Base-by-base conservation (phyloP, 2,113 vertebrate species). In the Micromys minutus region DNA sequence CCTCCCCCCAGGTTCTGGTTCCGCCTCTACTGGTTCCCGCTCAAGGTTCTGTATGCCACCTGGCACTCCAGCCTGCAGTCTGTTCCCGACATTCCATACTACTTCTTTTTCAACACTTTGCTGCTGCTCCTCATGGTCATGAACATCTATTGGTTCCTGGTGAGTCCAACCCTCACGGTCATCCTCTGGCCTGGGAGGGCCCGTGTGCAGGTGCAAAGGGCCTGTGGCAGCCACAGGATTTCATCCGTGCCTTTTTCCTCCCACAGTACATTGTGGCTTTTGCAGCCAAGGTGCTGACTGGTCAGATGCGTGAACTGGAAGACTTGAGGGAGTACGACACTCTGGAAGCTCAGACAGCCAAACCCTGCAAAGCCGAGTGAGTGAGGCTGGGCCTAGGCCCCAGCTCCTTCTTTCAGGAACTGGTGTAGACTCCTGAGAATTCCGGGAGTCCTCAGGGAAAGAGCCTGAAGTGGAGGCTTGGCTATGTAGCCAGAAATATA, bases 81-180 rank as follows among this genome's bases (percentile, higher is more conserved):
- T 0, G 99, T 99, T 45, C 99, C 99, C 0, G 98, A 98, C 93
- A 99, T 99, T 96, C 99, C 99, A 21, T 99, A 99, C 98, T 99
- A 99, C 98, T 99, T 99, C 98, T 99, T 99, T 98, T 99, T 99
- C 98, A 99, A 99, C 4, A 67, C 98, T 0, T 98, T 99, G 83
- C 99, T 99, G 79, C 98, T 99, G 7, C 39, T 98, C 34, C 98
- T 99, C 97, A 98, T 99, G 6, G 98, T 99, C 95, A 99, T 99
- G 99, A 99, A 99, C 97, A 98, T 99, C 98, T 99, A 99, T 98
- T 99, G 99, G 99, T 99, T 99, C 96, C 97, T 99, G 99, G 99
- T 99, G 98, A 99, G 99, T 86, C 34, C 1, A 17, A 31, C 12
- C 22, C 29, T 7, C 11, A 2, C 3, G 59, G 63, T 15, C 17